Evolutionary conservation across 2,888 invertebrate species (phyloP).

Genomic region (Ophion costatus): DNA sequence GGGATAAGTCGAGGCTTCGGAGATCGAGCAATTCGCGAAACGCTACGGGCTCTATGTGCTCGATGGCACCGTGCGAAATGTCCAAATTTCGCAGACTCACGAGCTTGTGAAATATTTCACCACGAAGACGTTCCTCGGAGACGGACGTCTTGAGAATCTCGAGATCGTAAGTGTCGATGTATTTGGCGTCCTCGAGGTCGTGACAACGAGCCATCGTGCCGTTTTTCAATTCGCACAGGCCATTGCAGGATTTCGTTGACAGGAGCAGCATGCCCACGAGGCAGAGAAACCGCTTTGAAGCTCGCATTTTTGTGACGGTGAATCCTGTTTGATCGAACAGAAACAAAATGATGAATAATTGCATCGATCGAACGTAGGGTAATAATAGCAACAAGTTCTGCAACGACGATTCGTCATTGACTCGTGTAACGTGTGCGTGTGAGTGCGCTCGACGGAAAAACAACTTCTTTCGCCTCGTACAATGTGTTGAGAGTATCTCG

Average conservation of each 20-base stretch:
- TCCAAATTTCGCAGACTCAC: slow-evolving; percentile 87
- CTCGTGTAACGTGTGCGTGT: neutral
- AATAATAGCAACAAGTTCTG: neutral
- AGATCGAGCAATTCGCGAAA: slow-evolving; percentile 86
- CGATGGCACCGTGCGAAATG: slow-evolving; percentile 87
- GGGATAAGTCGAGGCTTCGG: slow-evolving; percentile 86
- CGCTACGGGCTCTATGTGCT: slow-evolving; percentile 85
- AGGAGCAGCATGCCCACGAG: slow-evolving; percentile 70
- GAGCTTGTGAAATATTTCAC: slow-evolving; percentile 81
- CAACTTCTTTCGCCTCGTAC: neutral
- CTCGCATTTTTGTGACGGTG: slow-evolving; percentile 76
- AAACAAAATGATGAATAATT: slow-evolving; percentile 22
- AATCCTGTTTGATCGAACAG: slow-evolving; percentile 66
- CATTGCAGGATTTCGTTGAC: slow-evolving; percentile 67
- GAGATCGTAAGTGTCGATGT: slow-evolving; percentile 75
- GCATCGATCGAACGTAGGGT: neutral
- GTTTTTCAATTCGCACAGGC: slow-evolving; percentile 73
- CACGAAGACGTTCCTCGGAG: slow-evolving; percentile 65
- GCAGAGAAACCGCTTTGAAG: slow-evolving; percentile 67
- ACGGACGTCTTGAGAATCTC: slow-evolving; percentile 71
- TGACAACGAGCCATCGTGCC: slow-evolving; percentile 74
- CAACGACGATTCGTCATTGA: slow-evolving; percentile 10
- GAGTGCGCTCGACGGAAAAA: neutral
- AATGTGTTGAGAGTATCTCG: neutral
- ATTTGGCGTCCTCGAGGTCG: slow-evolving; percentile 76